Evolutionary conservation across 2,113 vertebrate species (phyloP).

Genomic region (Solenodon paradoxus): DNA sequence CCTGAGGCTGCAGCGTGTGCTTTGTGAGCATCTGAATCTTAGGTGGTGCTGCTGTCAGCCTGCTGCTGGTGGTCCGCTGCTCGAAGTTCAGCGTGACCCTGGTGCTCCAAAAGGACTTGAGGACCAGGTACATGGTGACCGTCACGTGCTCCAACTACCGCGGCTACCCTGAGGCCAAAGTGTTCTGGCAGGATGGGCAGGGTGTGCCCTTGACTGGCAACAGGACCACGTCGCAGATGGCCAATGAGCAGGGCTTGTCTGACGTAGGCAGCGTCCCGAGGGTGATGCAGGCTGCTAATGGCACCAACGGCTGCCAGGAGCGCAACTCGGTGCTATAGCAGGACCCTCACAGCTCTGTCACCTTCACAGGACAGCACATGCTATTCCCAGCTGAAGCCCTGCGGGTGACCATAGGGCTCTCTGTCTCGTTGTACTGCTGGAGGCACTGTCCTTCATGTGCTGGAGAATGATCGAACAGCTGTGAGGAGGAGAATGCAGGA

Average conservation of each 20-base stretch:
- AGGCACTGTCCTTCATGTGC: conserved; percentile 90
- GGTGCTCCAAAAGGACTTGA: conserved; percentile 87
- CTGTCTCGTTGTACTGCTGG: conserved; percentile 89
- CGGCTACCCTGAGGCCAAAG: conserved; percentile 89
- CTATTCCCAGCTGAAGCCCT: conserved; percentile 91
- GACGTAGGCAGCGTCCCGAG: conserved; percentile 88
- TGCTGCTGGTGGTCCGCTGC: conserved; percentile 93
- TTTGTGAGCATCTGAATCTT: conserved; percentile 88
- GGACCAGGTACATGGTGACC: conserved; percentile 86
- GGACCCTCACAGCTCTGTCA: conserved; percentile 87
- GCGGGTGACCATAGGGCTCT: conserved; percentile 93
- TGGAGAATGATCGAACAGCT: conserved; percentile 94
- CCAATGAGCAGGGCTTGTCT: conserved; percentile 93
- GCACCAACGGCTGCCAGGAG: conserved; percentile 93
- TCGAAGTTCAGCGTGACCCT: conserved; percentile 91
- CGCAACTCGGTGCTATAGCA: conserved; percentile 88
- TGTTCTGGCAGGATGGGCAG: conserved; percentile 90
- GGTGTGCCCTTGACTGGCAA: conserved; percentile 89
- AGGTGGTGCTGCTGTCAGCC: conserved; percentile 83
- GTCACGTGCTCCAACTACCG: conserved; percentile 89
- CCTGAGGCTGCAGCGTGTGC: conserved; percentile 88
- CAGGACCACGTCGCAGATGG: conserved; percentile 89
- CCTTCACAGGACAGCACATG: conserved; percentile 91
- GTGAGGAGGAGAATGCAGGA: conserved; percentile 85
- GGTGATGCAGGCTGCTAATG: conserved; percentile 89